These are phyloP conservation scores for Callaeas wilsoni DNA, from an alignment of 2,113 vertebrate species.

Conservation along the genomic window DNA sequence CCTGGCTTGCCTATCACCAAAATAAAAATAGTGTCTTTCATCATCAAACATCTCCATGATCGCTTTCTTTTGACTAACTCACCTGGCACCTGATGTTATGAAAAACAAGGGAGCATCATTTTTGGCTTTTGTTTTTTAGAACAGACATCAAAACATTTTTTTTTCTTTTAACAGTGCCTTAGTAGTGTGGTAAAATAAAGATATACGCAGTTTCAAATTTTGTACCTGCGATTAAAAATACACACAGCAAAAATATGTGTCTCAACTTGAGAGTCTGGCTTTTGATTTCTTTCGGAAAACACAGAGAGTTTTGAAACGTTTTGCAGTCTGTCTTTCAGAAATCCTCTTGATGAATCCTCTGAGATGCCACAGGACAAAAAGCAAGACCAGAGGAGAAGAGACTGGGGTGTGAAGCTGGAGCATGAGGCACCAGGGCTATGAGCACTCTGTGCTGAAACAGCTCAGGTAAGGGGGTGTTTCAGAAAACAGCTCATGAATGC, in stretches of 20 bases:
- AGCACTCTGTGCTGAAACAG: not conserved
- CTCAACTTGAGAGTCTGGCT: not conserved
- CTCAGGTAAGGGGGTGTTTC: not conserved
- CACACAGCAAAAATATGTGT: not conserved
- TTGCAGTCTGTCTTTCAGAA: not conserved
- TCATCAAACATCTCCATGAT: not conserved
- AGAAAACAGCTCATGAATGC: not conserved
- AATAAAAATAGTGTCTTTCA: not conserved
- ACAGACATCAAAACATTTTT: not conserved
- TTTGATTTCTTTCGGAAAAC: not conserved
- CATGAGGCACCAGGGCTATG: not conserved
- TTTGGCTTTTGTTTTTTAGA: not conserved
- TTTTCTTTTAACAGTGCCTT: not conserved
- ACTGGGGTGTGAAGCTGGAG: not conserved
- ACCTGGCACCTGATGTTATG: not conserved
- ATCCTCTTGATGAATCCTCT: not conserved
- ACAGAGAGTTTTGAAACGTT: not conserved
- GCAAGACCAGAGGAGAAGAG: not conserved
- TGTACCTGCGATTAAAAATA: not conserved
- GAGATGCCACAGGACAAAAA: not conserved
- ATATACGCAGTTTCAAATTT: not conserved
- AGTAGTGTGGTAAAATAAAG: not conserved
- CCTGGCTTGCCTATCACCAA: not conserved
- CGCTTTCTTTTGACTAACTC: not conserved
- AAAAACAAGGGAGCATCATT: not conserved